Conservation (phyloP, 1,140 invertebrate genomes). For the Aphaenogaster floridana region DNA sequence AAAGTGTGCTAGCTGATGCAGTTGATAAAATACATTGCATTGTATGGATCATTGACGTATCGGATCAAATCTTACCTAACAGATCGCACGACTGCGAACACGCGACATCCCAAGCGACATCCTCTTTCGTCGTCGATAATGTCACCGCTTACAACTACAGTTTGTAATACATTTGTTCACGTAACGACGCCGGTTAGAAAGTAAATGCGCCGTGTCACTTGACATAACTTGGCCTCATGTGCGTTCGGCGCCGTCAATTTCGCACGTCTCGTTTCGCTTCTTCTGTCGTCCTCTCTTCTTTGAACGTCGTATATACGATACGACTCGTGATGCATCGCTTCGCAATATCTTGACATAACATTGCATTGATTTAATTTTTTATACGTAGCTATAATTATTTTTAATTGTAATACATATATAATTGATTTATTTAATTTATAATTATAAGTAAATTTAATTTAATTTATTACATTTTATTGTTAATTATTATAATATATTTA, state of each 20-base stretch:
- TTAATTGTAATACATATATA: not conserved
- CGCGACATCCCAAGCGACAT: not conserved
- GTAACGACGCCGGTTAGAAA: constrained; percentile 64
- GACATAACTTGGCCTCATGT: constrained; percentile 48
- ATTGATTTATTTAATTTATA: not conserved
- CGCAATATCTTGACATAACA: not conserved
- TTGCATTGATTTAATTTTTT: not conserved
- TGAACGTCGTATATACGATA: not conserved
- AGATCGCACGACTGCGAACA: not conserved
- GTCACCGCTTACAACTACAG: not conserved
- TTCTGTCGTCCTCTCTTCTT: not conserved
- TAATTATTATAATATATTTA: not conserved
- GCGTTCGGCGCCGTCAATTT: not conserved
- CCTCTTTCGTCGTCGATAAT: constrained; percentile 4
- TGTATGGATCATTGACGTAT: not conserved
- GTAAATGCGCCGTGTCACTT: constrained; percentile 58
- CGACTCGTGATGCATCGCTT: not conserved
- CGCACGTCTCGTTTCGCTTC: not conserved
- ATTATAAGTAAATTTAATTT: constrained; percentile 3
- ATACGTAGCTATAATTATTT: not conserved
- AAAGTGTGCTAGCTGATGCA: not conserved
- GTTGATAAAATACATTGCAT: not conserved
- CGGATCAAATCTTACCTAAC: constrained; percentile 29
- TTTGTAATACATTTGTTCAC: constrained; percentile 49
- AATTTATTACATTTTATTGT: not conserved